Base-by-base conservation (phyloP, 2,797 vertebrate genomes). In the Morus bassanus region DNA sequence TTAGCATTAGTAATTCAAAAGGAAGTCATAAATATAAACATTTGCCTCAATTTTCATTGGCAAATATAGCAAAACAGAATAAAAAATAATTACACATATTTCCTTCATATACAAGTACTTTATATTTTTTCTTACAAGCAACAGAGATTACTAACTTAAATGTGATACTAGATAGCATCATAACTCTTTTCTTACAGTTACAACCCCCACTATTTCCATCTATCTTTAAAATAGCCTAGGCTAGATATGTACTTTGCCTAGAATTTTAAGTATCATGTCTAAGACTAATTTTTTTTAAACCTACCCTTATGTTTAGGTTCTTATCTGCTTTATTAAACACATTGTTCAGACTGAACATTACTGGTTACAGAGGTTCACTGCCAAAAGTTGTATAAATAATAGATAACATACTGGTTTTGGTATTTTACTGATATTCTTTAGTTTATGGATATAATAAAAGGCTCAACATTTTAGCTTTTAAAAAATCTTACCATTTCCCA, bases 301-400 rank as follows among this genome's bases (percentile, higher is more conserved):
- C 7, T 72, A 64, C 17, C 11, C 31, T 76, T 59, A 67, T 2
- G 3, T 51, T 92, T 60, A 59, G 61, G 27, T 59, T 88, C n/a
- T 33, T 76, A 65, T 33, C 27, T 69, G n/a, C 54, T 80, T 93
- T 93, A 94, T 86, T 91, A 94, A 94, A 78, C n/a, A 31, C 73
- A 85, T 41, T 54, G 23, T 45, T 92, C 84, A 93, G 78, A 59
- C 7, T 59, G 63, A 91, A 67, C 33, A 64, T 68, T 63, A 59
- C 24, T 30, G 23, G n/a, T 78, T 74, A 84, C 28, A 75, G 30
- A 24, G 23, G 27, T 39, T 88, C 54, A 50, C 31, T 69, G 30
- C 22, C 84, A 50, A 78, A 79, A 84, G 37, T 10, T 86, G 46
- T 45, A 76, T 54, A 81, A 94, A 81, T 57, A 64, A 93, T 33